Conservation (phyloP, 2,113 vertebrate genomes). For the Dicerorhinus sumatrensis region DNA sequence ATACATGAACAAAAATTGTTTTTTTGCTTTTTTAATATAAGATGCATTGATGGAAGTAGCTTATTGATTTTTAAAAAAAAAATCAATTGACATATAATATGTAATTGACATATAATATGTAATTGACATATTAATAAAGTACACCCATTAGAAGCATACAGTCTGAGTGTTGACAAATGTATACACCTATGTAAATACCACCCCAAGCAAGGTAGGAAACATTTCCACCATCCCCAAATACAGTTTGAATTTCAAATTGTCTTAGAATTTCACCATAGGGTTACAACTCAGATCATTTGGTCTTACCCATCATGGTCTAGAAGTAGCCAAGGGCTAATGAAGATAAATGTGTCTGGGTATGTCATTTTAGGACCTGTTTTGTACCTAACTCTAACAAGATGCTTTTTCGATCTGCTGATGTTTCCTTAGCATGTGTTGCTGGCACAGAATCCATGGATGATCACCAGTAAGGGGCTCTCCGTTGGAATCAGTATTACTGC, state of each 20-base stretch:
- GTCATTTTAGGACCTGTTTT: background rate
- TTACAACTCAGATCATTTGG: background rate
- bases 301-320: background rate
- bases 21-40: background rate
- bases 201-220: background rate
- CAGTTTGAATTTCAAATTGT: background rate
- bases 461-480: background rate
- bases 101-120: background rate
- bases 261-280: background rate
- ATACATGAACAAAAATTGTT: background rate
- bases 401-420: background rate
- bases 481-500: conserved; percentile 2
- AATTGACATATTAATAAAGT: background rate
- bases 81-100: background rate
- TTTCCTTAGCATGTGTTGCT: conserved; percentile 23
- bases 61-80: background rate
- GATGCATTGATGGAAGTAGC: background rate
- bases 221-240: background rate
- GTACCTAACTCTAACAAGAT: conserved; percentile 17
- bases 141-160: background rate
- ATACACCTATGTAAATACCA: background rate
- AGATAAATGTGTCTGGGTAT: background rate
- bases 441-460: rapidly evolving
- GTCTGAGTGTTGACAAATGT: background rate
- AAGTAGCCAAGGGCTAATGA: background rate